Conservation (phyloP, 2,888 invertebrate genomes). For the Diadromus collaris region DNA sequence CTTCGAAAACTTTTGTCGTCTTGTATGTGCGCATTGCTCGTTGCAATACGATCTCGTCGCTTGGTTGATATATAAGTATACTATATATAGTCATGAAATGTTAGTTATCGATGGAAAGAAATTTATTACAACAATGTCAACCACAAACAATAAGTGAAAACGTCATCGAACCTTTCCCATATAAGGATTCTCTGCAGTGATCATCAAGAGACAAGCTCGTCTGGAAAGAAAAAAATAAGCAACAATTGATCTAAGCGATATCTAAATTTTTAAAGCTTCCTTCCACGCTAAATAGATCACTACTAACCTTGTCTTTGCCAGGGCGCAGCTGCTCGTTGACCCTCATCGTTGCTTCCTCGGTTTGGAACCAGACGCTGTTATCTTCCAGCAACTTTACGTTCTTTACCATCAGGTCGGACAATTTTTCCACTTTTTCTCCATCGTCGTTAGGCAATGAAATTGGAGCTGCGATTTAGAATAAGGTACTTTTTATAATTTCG, state of each 20-base stretch:
- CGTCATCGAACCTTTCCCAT: not conserved
- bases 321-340: constrained; percentile 84
- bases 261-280: constrained; percentile 89
- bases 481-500: too few species aligned
- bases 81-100: not conserved
- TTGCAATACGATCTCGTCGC: not conserved
- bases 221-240: not conserved
- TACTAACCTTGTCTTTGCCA: constrained; percentile 84
- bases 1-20: not conserved
- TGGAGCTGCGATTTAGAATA: constrained; percentile 71
- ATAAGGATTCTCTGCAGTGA: not conserved
- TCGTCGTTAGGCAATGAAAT: constrained; percentile 84
- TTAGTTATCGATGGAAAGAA: not conserved
- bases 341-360: constrained; percentile 82
- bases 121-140: constrained; percentile 40
- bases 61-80: not conserved
- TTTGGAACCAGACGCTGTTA: constrained; percentile 76
- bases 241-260: constrained; percentile 82
- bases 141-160: constrained; percentile 23
- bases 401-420: constrained; percentile 69
- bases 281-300: constrained; percentile 85
- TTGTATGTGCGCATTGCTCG: not conserved
- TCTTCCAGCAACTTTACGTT: constrained; percentile 73
- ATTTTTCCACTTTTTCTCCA: constrained; percentile 82
- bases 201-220: not conserved